Evolutionary conservation across 2,797 vertebrate genomes (phyloP), one percentile per base, ranked within the genome.

Genomic region (Danio tinwini): DNA sequence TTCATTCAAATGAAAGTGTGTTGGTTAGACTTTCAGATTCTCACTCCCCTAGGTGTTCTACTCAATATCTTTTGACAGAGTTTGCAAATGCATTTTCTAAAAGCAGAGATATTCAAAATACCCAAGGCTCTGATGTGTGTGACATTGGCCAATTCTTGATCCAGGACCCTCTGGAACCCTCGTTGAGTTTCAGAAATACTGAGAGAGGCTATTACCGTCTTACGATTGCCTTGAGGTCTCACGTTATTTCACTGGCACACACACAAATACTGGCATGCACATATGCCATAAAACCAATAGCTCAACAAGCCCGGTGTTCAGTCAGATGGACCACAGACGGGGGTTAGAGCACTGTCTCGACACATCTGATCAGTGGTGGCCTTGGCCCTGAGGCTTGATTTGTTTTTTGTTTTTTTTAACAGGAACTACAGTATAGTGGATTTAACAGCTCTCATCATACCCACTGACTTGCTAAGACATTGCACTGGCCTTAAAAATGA

Each of bases 221-320:
- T 58, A 84, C 19, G 42, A 85, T 78, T 61, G 82, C 81, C 77
- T 42, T 50, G 77, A 71, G 77, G 84, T 61, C 81, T 84, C 74
- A 74, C 55, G 68, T 61, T 70, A 47, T 73, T 71, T 63, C 53
- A 49, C 67, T 72, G 39, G 69, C 73, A 59, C 37, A 80, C 81
- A 67, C n/a, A 76, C 50, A 74, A 78, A 74, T 72, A 70, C 17
- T 45, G 50, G 29, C 56, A 44, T 13, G 69, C 11, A 77, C 39
- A 56, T 39, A 75, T 58, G 80, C 17, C 45, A 67, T 68, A 63
- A 82, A 47, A 61, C 68, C 42, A 63, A 69, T 73, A 56, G 63
- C 52, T 78, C 55, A 77, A 63, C 62, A 61, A 47, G 50, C 59
- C 59, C 17, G 12, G 39, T 52, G 71, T 79, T 78, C 62, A 42